Evolutionary conservation across 2,797 vertebrate species (phyloP), one percentile per base, ranked within the genome.

Genomic region (Phrynocephalus guinanensis): DNA sequence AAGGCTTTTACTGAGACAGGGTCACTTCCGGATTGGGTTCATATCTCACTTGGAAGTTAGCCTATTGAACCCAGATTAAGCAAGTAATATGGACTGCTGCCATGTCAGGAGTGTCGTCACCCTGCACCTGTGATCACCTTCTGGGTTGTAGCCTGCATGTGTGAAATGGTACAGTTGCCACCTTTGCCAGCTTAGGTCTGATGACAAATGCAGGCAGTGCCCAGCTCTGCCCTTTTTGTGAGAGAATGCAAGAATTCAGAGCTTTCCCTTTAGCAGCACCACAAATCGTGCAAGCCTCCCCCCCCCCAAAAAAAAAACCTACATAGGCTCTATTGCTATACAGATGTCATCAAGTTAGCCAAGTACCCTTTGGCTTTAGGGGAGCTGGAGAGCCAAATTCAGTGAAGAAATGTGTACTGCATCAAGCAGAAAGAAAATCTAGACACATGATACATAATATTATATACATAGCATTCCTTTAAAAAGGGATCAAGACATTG

Each of bases 361-460:
- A 63, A 93, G 82, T 80, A 38, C 52, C 86, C 87, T 89, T 92
- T 86, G 33, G 66, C 70, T 90, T 93, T 86, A 89, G 90, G 86
- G 85, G 92, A 77, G 91, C 85, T 88, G 91, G 86, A 87, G 87
- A 91, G 93, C 94, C 90, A 94, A 91, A 91, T 92, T 92, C 95
- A 92, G 90, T 83, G 92, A 79, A 48, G 38, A 56, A 84, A 87
- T 86, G 71, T 6, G 18, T 28, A n/a, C 33, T 30, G 66, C 30
- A 24, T 44, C 70, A 78, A 81, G 81, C 66, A 83, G 75, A 33
- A 33, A 68, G 60, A 44, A 85, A 68, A 44, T 38, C 83, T 28
- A 52, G 28, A 56, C 63, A 33, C 44, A 44, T n/a, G 16, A 10
- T 16, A 82, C 72, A 11, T 77, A 18, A 26, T 66, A 76, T 76